Conservation (phyloP, 2,888 invertebrate genomes). For the Scotopteryx bipunctaria region DNA sequence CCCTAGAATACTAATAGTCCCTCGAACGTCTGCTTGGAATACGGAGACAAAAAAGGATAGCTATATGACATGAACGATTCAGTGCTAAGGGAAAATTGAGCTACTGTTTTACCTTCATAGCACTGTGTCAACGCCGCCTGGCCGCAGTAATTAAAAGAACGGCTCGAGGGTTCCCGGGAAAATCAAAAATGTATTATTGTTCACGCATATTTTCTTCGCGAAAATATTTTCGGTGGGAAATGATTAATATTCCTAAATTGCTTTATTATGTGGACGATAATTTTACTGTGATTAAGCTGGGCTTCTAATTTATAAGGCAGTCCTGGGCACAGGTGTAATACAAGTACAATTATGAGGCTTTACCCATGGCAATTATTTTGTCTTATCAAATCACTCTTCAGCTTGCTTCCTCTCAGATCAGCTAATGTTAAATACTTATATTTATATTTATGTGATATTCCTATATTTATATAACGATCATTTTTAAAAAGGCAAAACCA, state of each 20-base stretch:
- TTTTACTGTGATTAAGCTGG: conserved; percentile 9
- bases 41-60: neutral
- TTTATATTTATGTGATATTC: too few relatives aligned
- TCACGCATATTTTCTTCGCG: conserved; percentile 63
- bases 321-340: neutral
- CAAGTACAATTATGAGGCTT: conserved; percentile 1
- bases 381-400: too few relatives aligned
- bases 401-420: too few relatives aligned
- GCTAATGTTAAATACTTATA: too few relatives aligned
- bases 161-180: conserved; percentile 57
- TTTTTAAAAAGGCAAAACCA: too few relatives aligned
- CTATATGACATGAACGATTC: too few relatives aligned
- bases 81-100: too few relatives aligned
- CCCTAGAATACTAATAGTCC: too few relatives aligned
- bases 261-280: conserved; percentile 27
- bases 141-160: conserved; percentile 76
- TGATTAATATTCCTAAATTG: conserved; percentile 36
- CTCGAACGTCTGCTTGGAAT: too few relatives aligned
- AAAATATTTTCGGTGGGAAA: conserved; percentile 48
- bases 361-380: too few relatives aligned
- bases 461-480: too few relatives aligned
- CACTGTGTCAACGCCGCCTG: conserved; percentile 42
- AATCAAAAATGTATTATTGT: conserved; percentile 74
- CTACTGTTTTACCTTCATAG: conserved; percentile 1
- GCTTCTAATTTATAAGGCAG: conserved; percentile 10